Evolutionary conservation across 2,113 vertebrate species (phyloP), one percentile per base, ranked within the genome.

Genomic region (Barnardius zonarius): DNA sequence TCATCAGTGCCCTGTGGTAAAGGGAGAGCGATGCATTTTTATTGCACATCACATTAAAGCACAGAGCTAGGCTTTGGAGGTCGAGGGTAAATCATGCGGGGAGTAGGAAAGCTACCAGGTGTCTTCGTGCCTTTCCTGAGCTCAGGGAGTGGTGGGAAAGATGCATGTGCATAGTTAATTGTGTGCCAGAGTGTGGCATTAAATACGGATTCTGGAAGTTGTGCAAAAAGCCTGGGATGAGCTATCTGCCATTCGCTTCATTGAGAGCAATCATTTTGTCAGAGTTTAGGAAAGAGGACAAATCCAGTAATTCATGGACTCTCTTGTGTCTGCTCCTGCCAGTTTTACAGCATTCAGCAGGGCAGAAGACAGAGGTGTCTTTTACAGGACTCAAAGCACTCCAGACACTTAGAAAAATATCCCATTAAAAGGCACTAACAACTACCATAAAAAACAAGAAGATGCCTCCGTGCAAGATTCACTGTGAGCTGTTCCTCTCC

Each of bases 371-470:
- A 25, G 54, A 48, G 30, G 11, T 37, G 0, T 68, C 19, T 62
- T 75, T 73, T 82, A 69, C 28, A 78, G 74, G 73, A 72, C 75
- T 89, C 46, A 12, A 7, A 69, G 44, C 15, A 17, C 31, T 83
- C 27, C 44, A 75, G 55, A 37, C 61, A 57, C 43, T 81, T 80
- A 43, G 93, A 86, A 85, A 88, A 95, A 74, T 66, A 81, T 1
- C 17, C 63, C 49, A 37, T 90, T 93, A 90, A 86, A 97, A 88
- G 88, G 61, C 59, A 83, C 54, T 61, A 90, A 55, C 59, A 88
- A 61, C 68, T 93, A 85, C 5, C 43, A 61, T 4, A 24, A 5
- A 35, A 46, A 51, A 51, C 33, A 46, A 68, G 11, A 30, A n/a
- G 5, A 35, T 31, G 37, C 49, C 23, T 90, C 46, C 1, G 0